phyloP scores from a whole-genome alignment of 2,113 vertebrate species.

The Strix aluco region DNA sequence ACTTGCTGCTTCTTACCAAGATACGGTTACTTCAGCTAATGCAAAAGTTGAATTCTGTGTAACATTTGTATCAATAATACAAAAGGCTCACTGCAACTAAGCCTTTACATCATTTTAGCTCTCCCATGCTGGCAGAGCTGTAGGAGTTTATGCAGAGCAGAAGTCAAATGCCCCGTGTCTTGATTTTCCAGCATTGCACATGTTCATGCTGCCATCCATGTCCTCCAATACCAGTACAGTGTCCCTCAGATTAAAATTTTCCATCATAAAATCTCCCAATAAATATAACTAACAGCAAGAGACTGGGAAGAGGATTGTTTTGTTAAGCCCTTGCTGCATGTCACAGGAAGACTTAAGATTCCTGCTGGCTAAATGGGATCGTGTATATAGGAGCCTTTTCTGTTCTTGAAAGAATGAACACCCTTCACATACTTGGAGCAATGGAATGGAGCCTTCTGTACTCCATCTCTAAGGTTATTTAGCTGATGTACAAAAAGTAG shows the following conservation, averaged over 20 bases:
- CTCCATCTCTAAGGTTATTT: neutral
- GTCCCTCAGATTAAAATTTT: neutral
- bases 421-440: neutral
- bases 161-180: neutral
- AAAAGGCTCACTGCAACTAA: neutral
- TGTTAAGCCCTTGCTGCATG: fast-evolving
- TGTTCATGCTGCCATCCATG: neutral
- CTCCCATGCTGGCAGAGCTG: neutral
- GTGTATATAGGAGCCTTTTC: neutral
- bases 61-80: neutral
- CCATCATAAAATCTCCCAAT: neutral
- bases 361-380: neutral
- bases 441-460: too few species aligned
- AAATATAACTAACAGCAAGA: neutral
- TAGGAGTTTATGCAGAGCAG: neutral
- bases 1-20: neutral
- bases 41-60: neutral
- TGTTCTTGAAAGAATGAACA: neutral
- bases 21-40: neutral
- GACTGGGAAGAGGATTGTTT: neutral
- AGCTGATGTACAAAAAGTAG: neutral
- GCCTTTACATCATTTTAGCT: neutral
- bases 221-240: neutral
- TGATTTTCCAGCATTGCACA: neutral
- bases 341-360: neutral